Evolutionary conservation across 2,888 invertebrate genomes (phyloP).

Genomic region (Sesia bembeciformis): DNA sequence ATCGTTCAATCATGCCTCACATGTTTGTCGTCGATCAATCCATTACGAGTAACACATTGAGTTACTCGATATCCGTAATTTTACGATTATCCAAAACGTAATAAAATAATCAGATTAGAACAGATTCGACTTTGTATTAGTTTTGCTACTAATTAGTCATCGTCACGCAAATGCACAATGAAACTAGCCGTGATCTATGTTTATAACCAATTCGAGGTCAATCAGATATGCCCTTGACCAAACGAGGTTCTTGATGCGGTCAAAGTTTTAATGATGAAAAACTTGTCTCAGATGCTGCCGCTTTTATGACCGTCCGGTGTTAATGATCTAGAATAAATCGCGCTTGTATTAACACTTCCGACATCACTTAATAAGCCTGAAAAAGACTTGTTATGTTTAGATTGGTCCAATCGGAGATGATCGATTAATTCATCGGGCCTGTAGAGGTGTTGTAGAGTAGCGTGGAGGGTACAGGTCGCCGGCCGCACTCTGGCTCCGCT

Average conservation of each 20-base stretch:
- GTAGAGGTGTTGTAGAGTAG: conserved; percentile 8
- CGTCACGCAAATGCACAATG: conserved; percentile 40
- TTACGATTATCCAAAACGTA: neutral
- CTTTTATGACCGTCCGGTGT: neutral
- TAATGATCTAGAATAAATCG: neutral
- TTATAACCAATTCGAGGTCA: conserved; percentile 42
- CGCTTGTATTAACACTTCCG: neutral
- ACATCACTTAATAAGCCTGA: too few species aligned
- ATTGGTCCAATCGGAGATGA: neutral
- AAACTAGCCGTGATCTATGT: conserved; percentile 16
- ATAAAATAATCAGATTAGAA: neutral
- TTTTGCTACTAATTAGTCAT: conserved; percentile 24
- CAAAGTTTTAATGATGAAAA: conserved; percentile 29
- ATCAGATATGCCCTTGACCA: conserved; percentile 47
- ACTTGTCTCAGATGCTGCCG: conserved; percentile 16
- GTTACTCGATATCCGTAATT: neutral
- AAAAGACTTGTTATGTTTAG: neutral
- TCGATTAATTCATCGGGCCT: conserved; percentile 11
- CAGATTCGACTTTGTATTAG: conserved; percentile 1
- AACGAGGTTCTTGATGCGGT: conserved; percentile 41
- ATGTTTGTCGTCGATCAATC: neutral
- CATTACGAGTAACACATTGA: too few species aligned
- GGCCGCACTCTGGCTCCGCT: conserved; percentile 35
- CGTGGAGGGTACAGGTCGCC: conserved; percentile 3
- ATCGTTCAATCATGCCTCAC: conserved; percentile 24